Percentiles rank a stretch among this genome's conserved stretches.
Conservation (phyloP, 1,140 invertebrate genomes). For the Vollenhovia emeryi region DNA sequence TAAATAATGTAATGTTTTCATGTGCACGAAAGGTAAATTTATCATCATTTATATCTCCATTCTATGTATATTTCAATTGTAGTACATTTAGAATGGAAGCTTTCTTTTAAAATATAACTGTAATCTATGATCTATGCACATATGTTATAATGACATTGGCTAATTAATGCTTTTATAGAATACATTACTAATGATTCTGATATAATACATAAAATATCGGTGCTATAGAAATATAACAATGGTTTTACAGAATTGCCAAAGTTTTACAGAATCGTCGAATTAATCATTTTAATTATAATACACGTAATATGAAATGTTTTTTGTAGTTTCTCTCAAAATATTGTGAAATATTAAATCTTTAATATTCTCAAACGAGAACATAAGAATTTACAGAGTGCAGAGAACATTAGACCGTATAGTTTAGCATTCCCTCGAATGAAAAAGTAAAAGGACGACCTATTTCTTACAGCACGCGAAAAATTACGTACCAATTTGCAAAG, state of each 20-base stretch:
- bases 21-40: constrained; percentile 21
- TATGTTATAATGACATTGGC: neutral
- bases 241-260: neutral
- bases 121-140: neutral
- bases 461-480: constrained; percentile 24
- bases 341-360: neutral
- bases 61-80: constrained; percentile 40
- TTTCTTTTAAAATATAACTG: neutral
- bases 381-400: neutral
- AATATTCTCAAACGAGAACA: neutral
- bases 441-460: neutral
- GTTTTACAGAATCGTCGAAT: neutral
- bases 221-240: neutral
- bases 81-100: neutral
- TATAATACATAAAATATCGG: neutral
- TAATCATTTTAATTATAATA: neutral
- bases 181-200: neutral
- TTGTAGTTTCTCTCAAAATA: neutral
- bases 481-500: constrained; percentile 50
- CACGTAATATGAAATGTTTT: neutral
- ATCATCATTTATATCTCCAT: neutral
- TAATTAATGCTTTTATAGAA: constrained; percentile 27
- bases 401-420: neutral
- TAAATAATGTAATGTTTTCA: constrained; percentile 19
- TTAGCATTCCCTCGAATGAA: neutral